Base-by-base conservation (phyloP, 2,797 vertebrate genomes). In the Dallia pectoralis region DNA sequence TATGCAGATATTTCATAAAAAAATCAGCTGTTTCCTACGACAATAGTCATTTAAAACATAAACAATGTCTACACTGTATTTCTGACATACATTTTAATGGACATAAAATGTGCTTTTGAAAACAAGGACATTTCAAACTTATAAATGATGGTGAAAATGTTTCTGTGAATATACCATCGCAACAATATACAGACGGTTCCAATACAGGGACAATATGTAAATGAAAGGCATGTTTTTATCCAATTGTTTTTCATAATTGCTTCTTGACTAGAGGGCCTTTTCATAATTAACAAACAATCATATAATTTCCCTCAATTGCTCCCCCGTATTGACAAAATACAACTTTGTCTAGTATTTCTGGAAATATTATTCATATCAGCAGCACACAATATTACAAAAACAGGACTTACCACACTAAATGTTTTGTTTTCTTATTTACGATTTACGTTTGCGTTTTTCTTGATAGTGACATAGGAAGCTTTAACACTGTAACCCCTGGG, bases 371-470 rank as follows among this genome's bases (percentile, higher is more conserved):
- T 59, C 25, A 59, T 12, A 59, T 59, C 4, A 44, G 40, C 40
- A 44, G 1, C 36, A 6, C 36, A 40, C 36, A 40, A 56, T 8
- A 56, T 56, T 12, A 25, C 53, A 59, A 9, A 59, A 25, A 25
- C 9, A 25, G 4, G n/a, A 59, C 53, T 25, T 59, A 59, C n/a
- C 15, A 59, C 25, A 59, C n/a, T 25, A 9, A 11, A 12, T 27
- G 53, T 59, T 59, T 59, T 25, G 40, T 59, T 59, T 59, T 59
- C 53, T 25, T 25, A 59, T 59, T 56, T 56, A 56, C n/a, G 12
- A 56, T 22, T 0, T 53, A 2, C n/a, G 8, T 56, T 56, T 56
- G n/a, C 2, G 1, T 56, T 18, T 64, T 30, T 30, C 62, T 30
- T 30, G 18, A 16, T 64, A 16, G 61, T 25, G 9, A 25, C 53